Evolutionary conservation across 2,113 vertebrate species (phyloP), one percentile per base, ranked within the genome.

Genomic region (Bos javanicus): DNA sequence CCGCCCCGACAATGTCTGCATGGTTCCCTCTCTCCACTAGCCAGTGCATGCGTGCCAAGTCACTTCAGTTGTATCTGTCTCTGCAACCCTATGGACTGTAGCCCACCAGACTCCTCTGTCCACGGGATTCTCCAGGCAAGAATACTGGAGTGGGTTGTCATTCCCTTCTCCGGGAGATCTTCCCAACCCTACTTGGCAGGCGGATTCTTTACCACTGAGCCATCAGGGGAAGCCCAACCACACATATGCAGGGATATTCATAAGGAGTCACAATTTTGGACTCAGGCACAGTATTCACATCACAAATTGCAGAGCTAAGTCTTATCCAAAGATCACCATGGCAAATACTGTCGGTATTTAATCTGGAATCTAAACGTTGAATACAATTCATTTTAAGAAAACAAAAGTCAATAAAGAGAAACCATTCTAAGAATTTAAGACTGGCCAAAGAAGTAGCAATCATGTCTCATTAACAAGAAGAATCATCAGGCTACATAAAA

Each of bases 351-450:
- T 81, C 39, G 46, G 14, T 8, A 87, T 78, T 80, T 80, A 71
- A 64, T 93, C 33, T 62, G 30, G 33, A 76, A 74, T 56, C 62
- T 74, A 87, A 95, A 90, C 30, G 76, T 23, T 43, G 6, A 87
- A 46, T 33, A 54, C 3, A 67, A 62, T 14, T 67, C 71, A 87
- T 78, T 87, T 90, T 94, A 90, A 96, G 80, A 59, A 93, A 90
- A 92, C 2, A 46, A 87, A 90, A 82, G 36, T 67, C 11, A 93
- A 91, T 90, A 91, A 97, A 93, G 13, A 56, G 48, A 94, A 95
- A 87, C 36, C 4, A 74, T 16, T 17, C 59, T 95, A 94, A 97
- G 78, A 84, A 59, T 28, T 52, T 52, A 96, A 30, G 16, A 83
- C n/a, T 83, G 25, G 78, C 87, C 90, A 97, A 33, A 91, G 7